These are phyloP conservation scores for Ecdyonurus torrentis DNA, from an alignment of 2,888 invertebrate species.

Conservation along the genomic window DNA sequence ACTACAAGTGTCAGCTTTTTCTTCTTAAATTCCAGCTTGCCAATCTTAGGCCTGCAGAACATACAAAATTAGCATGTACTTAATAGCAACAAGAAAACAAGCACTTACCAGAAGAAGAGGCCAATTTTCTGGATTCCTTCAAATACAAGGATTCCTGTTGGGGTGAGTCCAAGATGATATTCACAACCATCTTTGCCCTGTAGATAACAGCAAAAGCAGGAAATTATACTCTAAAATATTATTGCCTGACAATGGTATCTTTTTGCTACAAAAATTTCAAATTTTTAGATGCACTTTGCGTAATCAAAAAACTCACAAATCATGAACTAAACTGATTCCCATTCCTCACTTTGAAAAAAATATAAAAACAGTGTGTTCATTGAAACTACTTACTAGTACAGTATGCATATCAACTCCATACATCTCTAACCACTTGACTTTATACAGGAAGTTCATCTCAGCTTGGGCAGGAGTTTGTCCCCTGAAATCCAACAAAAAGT, in stretches of 20 bases:
- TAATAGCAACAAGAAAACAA: slow-evolving; percentile 1
- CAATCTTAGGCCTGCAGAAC: slow-evolving; percentile 72
- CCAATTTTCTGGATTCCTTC: slow-evolving; percentile 95
- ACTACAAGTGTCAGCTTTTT: slow-evolving; percentile 94
- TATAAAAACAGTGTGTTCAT: slow-evolving; percentile 5
- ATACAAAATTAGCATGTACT: slow-evolving; percentile 4
- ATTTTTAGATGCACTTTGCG: no score
- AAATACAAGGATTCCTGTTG: slow-evolving; percentile 95
- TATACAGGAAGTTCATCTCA: slow-evolving; percentile 86
- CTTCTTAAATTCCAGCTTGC: slow-evolving; percentile 92
- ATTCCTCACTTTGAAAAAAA: slow-evolving; percentile 13
- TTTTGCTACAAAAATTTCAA: no score
- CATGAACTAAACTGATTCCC: no score
- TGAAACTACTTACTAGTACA: slow-evolving; percentile 51
- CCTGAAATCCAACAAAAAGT: slow-evolving; percentile 20
- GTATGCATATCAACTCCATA: slow-evolving; percentile 99
- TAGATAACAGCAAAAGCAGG: no score
- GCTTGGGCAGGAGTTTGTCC: slow-evolving; percentile 90
- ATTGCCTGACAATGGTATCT: no score
- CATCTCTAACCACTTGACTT: slow-evolving; percentile 95
- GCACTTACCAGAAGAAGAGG: slow-evolving; percentile 71
- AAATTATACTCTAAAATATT: no score
- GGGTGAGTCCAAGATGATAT: slow-evolving; percentile 91
- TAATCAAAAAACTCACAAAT: no score
- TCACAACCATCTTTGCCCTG: slow-evolving; percentile 91